Evolutionary conservation across 2,113 vertebrate species (phyloP), one percentile per base, ranked within the genome.

Genomic region (Sceloporus tristichus): DNA sequence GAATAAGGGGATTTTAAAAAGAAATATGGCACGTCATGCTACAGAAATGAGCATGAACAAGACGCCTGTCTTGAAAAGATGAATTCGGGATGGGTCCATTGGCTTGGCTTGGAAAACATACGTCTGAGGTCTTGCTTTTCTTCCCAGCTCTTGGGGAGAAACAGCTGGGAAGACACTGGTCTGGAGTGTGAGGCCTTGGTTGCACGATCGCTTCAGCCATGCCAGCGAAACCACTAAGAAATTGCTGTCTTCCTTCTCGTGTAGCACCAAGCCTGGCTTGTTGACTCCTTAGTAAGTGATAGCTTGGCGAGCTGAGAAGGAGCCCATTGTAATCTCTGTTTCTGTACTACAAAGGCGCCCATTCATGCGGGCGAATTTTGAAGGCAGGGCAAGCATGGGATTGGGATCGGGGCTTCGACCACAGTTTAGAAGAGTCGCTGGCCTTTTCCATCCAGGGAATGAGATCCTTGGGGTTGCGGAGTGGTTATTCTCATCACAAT

Each of bases 191-290:
- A 0, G 40, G 71, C 90, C 86, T 21, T 70, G 9, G 14, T 65
- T 91, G 40, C 54, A 68, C 87, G 91, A 92, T 91, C 74, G 85
- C 91, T 3, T 88, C 94, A 92, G 89, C 25, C 68, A 86, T 92
- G 93, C 94, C 95, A 80, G 53, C 81, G 93, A 96, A 97, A 96
- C 96, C 95, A 71, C 96, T 80, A 87, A 94, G 71, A 96, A 97
- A 97, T 97, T 95, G 95, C 94, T 91, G 91, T 95, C 95, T 97
- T 97, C 94, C 97, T 96, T 87, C 94, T 95, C 23, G 90, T 71
- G 2, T 93, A 85, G 94, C 90, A 81, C 73, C 16, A 40, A 82
- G 90, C 76, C 85, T 87, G 59, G 87, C 94, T 80, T 90, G 78
- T 86, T 5, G 91, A 93, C 94, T 95, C 91, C 76, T 71, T 73